These are phyloP conservation scores for Cantharis rustica DNA, from an alignment of 2,888 invertebrate species.

Conservation along the genomic window DNA sequence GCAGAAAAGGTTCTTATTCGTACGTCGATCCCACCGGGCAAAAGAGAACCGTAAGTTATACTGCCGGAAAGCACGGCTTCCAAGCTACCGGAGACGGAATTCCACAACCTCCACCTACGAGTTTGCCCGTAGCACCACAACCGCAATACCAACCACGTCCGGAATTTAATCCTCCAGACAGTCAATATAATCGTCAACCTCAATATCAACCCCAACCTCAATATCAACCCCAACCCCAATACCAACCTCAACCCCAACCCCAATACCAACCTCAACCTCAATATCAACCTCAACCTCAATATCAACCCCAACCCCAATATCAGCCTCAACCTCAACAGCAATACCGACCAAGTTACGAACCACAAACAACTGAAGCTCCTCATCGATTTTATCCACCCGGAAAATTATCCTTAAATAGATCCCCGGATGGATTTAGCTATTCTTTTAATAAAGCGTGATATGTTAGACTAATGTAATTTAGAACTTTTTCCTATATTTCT, in stretches of 20 bases:
- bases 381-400: conserved; percentile 83
- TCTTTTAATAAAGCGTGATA: conserved; percentile 67
- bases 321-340: conserved; percentile 44
- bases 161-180: conserved; percentile 57
- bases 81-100: conserved; percentile 77
- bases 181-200: conserved; percentile 54
- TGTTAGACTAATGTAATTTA: neutral
- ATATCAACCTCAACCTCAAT: conserved; percentile 51
- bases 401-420: conserved; percentile 82
- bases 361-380: conserved; percentile 68
- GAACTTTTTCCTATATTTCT: conserved; percentile 5
- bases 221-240: conserved; percentile 58
- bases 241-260: conserved; percentile 55
- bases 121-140: conserved; percentile 62
- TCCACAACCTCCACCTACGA: conserved; percentile 55
- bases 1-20: conserved; percentile 81
- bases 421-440: conserved; percentile 87
- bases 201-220: conserved; percentile 44
- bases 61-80: conserved; percentile 85
- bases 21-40: conserved; percentile 85
- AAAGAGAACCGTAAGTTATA: conserved; percentile 79
- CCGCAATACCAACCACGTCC: conserved; percentile 62
- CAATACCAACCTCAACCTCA: conserved; percentile 58
- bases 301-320: conserved; percentile 42
- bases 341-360: conserved; percentile 45